Percentiles rank a stretch among this genome's conserved stretches.
Conservation (phyloP, 2,113 vertebrate genomes). For the Panurus biarmicus region DNA sequence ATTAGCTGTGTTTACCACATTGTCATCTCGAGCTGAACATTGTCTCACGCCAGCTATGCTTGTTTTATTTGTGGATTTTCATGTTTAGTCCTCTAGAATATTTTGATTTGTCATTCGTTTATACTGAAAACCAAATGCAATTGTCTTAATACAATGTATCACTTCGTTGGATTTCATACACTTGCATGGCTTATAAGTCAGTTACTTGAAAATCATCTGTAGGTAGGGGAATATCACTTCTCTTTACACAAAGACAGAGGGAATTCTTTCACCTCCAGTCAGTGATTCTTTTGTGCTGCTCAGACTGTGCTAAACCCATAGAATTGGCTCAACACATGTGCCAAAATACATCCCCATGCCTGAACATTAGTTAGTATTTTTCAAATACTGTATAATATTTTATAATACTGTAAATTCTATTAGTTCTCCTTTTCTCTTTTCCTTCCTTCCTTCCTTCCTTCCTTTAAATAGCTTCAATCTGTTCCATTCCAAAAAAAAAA, state of each 20-base stretch:
- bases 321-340: neutral
- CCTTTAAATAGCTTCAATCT: no score
- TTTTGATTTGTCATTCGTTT: neutral
- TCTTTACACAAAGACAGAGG: neutral
- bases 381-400: no score
- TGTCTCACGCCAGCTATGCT: neutral
- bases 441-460: no score
- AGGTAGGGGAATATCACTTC: neutral
- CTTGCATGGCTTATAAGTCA: neutral
- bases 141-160: neutral
- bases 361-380: neutral
- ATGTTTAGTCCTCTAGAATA: neutral
- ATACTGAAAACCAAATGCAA: neutral
- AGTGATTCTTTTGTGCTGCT: neutral
- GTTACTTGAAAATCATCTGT: neutral
- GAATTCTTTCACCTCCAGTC: neutral
- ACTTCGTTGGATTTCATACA: neutral
- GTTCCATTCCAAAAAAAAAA: neutral
- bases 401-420: neutral
- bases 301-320: neutral
- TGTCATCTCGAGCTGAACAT: neutral
- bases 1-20: neutral
- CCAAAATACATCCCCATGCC: neutral
- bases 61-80: neutral
- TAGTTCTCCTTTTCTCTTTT: no score